These are phyloP conservation scores for Palythoa caribaeorum DNA, from an alignment of 92 coral and sea anemone species.

Conservation along the genomic window DNA sequence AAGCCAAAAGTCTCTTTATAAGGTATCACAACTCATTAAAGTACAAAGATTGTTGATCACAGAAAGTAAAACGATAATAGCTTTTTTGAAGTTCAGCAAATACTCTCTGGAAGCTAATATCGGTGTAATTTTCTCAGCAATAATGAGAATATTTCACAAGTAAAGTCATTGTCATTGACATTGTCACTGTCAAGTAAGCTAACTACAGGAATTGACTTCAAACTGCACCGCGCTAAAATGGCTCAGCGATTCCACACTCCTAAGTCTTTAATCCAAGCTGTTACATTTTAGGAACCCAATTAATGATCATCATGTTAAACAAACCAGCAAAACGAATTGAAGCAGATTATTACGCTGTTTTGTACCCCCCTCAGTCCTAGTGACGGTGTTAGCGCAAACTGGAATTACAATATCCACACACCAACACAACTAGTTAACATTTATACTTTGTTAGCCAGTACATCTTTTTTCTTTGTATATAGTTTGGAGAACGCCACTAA, in stretches of 20 bases:
- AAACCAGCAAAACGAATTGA: conserved; percentile 16
- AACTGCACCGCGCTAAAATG: not conserved
- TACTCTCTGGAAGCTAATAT: conserved; percentile 28
- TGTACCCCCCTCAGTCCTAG: not conserved
- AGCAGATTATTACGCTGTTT: conserved; percentile 26
- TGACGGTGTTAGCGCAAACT: conserved; percentile 18
- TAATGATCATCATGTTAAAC: not conserved
- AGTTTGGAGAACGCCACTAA: not conserved
- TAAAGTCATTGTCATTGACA: too few species aligned
- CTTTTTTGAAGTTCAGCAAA: not conserved
- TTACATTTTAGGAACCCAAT: not conserved
- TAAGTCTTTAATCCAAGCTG: not conserved
- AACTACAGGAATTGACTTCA: not conserved
- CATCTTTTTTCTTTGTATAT: not conserved
- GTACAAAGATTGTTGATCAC: not conserved
- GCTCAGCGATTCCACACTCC: not conserved
- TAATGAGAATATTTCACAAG: not conserved
- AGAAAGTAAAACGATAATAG: not conserved
- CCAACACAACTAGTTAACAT: not conserved
- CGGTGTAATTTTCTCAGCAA: conserved; percentile 3
- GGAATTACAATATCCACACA: conserved; percentile 22
- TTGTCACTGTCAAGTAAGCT: not conserved
- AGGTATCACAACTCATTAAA: conserved; percentile 19
- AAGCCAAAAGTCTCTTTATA: conserved; percentile 29
- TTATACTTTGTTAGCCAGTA: not conserved